Conservation (phyloP, 2,888 invertebrate species). For the Melipona beecheii region DNA sequence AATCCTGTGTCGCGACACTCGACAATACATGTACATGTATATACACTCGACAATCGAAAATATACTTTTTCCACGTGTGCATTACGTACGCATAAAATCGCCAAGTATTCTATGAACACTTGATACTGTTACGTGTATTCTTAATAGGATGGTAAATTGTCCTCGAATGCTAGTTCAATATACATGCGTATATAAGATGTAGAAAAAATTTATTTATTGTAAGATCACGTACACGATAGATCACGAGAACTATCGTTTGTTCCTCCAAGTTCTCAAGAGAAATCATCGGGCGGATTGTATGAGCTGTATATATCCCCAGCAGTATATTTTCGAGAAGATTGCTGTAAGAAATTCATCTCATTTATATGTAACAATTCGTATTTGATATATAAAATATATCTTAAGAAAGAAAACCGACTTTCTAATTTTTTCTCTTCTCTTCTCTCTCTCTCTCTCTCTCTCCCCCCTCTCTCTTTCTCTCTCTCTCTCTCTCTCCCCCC, state of each 20-base stretch:
- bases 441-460: too few relatives aligned
- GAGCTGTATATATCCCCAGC: conserved; percentile 57
- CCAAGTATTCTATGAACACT: conserved; percentile 34
- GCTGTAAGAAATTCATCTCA: conserved; percentile 30
- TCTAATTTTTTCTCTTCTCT: background rate
- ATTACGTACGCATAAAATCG: conserved; percentile 52
- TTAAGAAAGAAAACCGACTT: background rate
- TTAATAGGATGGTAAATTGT: conserved; percentile 12
- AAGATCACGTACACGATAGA: background rate
- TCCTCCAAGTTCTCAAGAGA: conserved; percentile 6
- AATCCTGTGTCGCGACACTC: background rate
- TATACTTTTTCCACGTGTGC: conserved; percentile 42
- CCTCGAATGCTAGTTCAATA: conserved; percentile 29
- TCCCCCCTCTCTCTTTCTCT: background rate
- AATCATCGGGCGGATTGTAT: conserved; percentile 72
- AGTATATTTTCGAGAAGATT: conserved; percentile 29
- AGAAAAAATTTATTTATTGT: conserved; percentile 31
- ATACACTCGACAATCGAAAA: conserved; percentile 41
- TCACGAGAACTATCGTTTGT: background rate
- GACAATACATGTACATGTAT: background rate
- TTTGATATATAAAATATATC: conserved; percentile 42
- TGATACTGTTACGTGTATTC: background rate
- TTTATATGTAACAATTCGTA: conserved; percentile 25
- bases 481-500: too few relatives aligned
- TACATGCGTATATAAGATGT: conserved; percentile 25